Base-by-base conservation (phyloP, 2,113 vertebrate genomes). In the Rhea americana region DNA sequence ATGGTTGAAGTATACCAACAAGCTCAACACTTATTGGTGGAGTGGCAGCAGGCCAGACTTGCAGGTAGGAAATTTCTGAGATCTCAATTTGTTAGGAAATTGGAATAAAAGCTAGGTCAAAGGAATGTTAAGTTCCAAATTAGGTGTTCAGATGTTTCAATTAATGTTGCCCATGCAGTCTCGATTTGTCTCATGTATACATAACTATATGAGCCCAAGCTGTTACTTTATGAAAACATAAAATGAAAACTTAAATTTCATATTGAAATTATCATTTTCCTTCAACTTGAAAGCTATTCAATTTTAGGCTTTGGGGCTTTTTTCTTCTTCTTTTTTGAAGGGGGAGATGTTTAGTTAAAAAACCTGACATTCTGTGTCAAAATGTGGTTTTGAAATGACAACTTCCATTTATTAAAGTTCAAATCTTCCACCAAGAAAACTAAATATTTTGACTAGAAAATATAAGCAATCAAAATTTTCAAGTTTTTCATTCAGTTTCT, bases 311-410 rank as follows among this genome's bases (percentile, higher is more conserved):
- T 81, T 30, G 51, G 8, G 7, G 3, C 2, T 30, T 87, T 85
- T 84, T 72, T 37, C 5, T 20, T 61, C 75, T 41, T 82, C 3
- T 13, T 35, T 41, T n/a, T 48, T 9, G 1, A 3, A 11, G 13
- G 17, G 13, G 25, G 70, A 72, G 16, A 13, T 9, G 18, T 3
- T 4, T 39, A 2, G 8, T 70, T 92, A 71, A 66, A 91, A 67
- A 94, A 82, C 32, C n/a, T 82, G 63, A 66, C 50, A 22, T 70
- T 10, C 45, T 70, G 4, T 80, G 59, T 93, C 78, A 82, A 80
- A 95, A 89, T 77, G 37, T 92, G 37, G 50, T 70, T 90, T 91
- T 89, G 70, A 94, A 92, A 82, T 73, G 7, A 80, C 84, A 92
- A 15, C 85, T 91, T 87, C 37, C 8, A 59, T 85, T 77, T 85